Conservation (phyloP, 2,888 invertebrate species). For the Nephrocerus scutellatus region DNA sequence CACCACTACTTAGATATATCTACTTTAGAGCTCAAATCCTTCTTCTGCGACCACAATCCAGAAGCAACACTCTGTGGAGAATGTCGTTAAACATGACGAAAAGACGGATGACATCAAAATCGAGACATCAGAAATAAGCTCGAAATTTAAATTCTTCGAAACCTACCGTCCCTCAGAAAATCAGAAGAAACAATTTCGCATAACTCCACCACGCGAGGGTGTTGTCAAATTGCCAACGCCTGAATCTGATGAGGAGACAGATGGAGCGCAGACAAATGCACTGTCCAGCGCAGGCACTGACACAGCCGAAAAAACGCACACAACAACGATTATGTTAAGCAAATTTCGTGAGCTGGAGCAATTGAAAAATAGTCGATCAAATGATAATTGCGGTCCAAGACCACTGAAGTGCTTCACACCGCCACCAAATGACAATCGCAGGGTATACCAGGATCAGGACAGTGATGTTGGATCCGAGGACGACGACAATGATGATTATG, state of each 20-base stretch:
- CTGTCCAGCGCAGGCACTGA: conserved; percentile 31
- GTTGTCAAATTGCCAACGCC: conserved; percentile 52
- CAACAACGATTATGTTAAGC: conserved; percentile 78
- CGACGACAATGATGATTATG: too few relatives aligned
- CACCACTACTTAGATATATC: neutral
- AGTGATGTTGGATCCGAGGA: conserved; percentile 43
- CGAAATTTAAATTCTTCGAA: conserved; percentile 87
- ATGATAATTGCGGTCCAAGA: conserved; percentile 55
- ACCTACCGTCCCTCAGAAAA: conserved; percentile 65
- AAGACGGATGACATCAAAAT: conserved; percentile 69
- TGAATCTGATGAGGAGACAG: conserved; percentile 36
- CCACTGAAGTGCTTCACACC: conserved; percentile 86
- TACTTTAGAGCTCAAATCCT: neutral
- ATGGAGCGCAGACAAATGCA: conserved; percentile 70
- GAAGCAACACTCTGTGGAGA: conserved; percentile 45
- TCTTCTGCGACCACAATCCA: conserved; percentile 5
- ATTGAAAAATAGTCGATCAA: conserved; percentile 51
- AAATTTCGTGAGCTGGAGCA: conserved; percentile 88
- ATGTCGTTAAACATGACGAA: conserved; percentile 68
- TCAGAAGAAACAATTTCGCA: conserved; percentile 65
- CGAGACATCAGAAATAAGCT: conserved; percentile 74
- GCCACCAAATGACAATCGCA: conserved; percentile 62
- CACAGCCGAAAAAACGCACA: conserved; percentile 54
- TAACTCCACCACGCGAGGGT: conserved; percentile 81
- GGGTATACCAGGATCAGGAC: conserved; percentile 41